Evolutionary conservation across 2,113 vertebrate genomes (phyloP), one percentile per base, ranked within the genome.

Genomic region (Ophthalmolycus amberensis): DNA sequence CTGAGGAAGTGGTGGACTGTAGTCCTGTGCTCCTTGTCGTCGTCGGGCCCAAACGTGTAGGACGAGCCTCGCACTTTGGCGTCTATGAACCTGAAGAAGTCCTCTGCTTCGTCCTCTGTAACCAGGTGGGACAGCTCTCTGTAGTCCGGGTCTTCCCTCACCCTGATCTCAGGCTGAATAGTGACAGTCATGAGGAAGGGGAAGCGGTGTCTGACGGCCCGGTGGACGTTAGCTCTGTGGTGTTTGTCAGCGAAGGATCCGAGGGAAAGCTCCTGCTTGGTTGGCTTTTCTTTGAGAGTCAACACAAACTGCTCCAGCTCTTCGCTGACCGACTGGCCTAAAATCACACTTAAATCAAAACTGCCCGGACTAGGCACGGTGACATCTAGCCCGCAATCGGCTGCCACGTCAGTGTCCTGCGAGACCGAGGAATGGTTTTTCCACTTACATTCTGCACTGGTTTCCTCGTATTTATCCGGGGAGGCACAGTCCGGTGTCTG

Each of bases 51-150:
- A 87, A 99, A 99, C 1, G 95, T 95, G 85, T 98, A 98, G 0
- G 91, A 96, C 0, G 97, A 96, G 44, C 96, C 95, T 66, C 94
- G 94, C 40, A 94, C 82, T 92, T 97, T 99, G 56, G 96, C 96
- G 52, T 98, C 97, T 59, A 99, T 94, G 90, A 98, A 99, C 83
- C 95, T 95, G 79, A 99, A 97, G 92, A 99, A 99, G 46, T 92
- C 94, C 82, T 94, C 94, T 0, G 97, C 94, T 81, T 99, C 98
- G 63, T 96, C 95, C 90, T 97, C 96, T 1, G 96, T 96, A 5
- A 97, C 96, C 83, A 99, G 79, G 3, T 87, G 84, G 58, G 96
- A 91, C 12, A 99, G 96, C 75, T 97, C 96, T 71, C 94, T 94
- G 93, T 96, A 99, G 79, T 96, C 96, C 1, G 93, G 93, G 71